A percentile compares a stretch with the other conserved stretches of the same genome.
Conservation (phyloP, 1,140 invertebrate species). For the Hestina assimilis region DNA sequence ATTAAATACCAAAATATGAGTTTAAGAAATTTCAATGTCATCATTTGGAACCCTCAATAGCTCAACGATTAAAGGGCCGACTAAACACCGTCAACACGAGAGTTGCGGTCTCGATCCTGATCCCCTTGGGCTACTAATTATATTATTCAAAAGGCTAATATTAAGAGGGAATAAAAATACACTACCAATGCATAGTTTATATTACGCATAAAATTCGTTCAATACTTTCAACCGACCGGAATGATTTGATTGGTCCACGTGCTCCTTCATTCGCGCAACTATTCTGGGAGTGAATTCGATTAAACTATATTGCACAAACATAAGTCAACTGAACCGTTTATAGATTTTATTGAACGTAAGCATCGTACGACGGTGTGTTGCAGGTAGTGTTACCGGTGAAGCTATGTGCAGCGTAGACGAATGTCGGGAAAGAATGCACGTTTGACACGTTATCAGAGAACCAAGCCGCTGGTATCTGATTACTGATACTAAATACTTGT, state of each 20-base stretch:
- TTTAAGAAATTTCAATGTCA: too few species aligned
- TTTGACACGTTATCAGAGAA: slow-evolving; percentile 36
- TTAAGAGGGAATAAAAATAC: too few species aligned
- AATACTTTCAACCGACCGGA: slow-evolving; percentile 1
- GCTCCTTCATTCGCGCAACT: slow-evolving; percentile 12
- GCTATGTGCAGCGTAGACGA: slow-evolving; percentile 24
- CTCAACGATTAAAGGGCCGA: too few species aligned
- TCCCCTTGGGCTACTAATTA: too few species aligned
- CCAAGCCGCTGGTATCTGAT: slow-evolving; percentile 21
- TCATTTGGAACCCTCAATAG: too few species aligned
- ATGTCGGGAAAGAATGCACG: slow-evolving; percentile 45
- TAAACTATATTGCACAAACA: slow-evolving; percentile 29
- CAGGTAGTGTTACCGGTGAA: slow-evolving; percentile 7
- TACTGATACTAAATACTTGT: slow-evolving; percentile 22
- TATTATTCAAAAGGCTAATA: too few species aligned
- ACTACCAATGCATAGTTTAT: too few species aligned
- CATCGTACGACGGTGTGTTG: slow-evolving; percentile 3
- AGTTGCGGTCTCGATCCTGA: too few species aligned
- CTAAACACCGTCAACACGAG: too few species aligned
- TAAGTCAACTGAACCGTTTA: slow-evolving; percentile 30
- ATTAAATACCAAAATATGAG: too few species aligned
- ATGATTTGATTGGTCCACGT: slow-evolving; percentile 12
- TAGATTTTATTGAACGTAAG: slow-evolving; percentile 19
- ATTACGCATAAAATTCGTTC: too few species aligned
- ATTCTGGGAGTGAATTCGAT: slow-evolving; percentile 16